Evolutionary conservation across 2,113 vertebrate genomes (phyloP).

Genomic region (Alces alces): DNA sequence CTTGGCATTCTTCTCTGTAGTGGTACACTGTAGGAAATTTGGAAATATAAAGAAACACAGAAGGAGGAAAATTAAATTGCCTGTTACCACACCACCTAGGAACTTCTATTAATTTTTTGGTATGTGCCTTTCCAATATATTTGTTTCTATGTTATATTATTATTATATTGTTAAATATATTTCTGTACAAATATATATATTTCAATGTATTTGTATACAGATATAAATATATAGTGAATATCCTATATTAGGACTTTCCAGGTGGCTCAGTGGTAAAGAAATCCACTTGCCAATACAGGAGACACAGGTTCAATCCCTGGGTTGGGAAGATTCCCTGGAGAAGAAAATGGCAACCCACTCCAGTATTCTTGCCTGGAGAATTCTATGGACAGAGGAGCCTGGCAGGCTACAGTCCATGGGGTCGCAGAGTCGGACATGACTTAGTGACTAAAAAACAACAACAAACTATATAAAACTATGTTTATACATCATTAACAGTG

Average conservation of each 20-base stretch:
- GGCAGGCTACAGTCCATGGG: not conserved
- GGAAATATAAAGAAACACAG: not conserved
- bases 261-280: not conserved
- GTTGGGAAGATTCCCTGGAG: not conserved
- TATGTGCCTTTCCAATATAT: not conserved
- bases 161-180: too few relatives aligned
- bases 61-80: not conserved
- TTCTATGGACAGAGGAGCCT: not conserved
- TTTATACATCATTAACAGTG: not conserved
- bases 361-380: not conserved
- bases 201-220: not conserved
- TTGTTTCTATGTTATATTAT: not conserved
- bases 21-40: too few relatives aligned
- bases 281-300: not conserved
- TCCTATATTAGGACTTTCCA: not conserved
- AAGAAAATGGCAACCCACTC: not conserved
- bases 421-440: not conserved
- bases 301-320: not conserved
- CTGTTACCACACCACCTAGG: not conserved
- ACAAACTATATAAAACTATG: not conserved
- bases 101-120: not conserved
- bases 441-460: not conserved
- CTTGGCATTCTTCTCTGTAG: too few relatives aligned
- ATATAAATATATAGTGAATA: not conserved
- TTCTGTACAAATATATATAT: not conserved